Evolutionary conservation across 2,797 vertebrate species (phyloP), one percentile per base, ranked within the genome.

Genomic region (Coregonus sp.): DNA sequence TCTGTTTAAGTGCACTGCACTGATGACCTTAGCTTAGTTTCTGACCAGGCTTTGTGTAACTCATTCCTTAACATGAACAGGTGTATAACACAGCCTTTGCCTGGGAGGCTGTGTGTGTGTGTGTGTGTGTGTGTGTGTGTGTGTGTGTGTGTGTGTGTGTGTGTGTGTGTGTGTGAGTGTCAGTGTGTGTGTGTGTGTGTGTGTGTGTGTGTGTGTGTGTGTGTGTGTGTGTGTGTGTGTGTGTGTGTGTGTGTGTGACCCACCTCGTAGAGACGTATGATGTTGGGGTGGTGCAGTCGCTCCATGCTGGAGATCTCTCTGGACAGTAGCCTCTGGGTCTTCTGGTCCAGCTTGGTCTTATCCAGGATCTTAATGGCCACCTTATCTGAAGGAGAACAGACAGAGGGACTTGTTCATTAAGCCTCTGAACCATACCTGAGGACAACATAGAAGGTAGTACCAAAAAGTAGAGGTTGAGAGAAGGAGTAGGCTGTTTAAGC

Each of bases 261-360:
- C 51, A 93, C 92, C 94, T 99, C 98, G 9, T 99, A 99, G 2
- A 99, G 96, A 29, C 98, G 95, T 88, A 99, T 98, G 86, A 99
- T 94, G 84, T 99, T 98, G 80, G 98, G 97, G 77, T 99, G 98
- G 75, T 99, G 96, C 16, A 99, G 92, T 35, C 95, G 96, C 88
- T 99, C 98, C 98, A 99, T 99, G 93, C 96, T 99, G 63, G 97
- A 98, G 89, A 99, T 99, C 91, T 99, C 98, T 37, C 96, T 92
- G 51, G 98, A 99, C 4, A 99, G 91, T 68, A 99, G 94, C 67
- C 94, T 93, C 76, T 98, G 97, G 1, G 98, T 99, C 88, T 99
- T 99, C 91, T 96, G 95, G 86, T 99, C 98, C 85, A 99, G 89
- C 86, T 98, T 98, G 80, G 97, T 97, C 93, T 99, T 99, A 89